phyloP scores from a whole-genome alignment of 2,113 vertebrate species.

The Notothenia rossii region DNA sequence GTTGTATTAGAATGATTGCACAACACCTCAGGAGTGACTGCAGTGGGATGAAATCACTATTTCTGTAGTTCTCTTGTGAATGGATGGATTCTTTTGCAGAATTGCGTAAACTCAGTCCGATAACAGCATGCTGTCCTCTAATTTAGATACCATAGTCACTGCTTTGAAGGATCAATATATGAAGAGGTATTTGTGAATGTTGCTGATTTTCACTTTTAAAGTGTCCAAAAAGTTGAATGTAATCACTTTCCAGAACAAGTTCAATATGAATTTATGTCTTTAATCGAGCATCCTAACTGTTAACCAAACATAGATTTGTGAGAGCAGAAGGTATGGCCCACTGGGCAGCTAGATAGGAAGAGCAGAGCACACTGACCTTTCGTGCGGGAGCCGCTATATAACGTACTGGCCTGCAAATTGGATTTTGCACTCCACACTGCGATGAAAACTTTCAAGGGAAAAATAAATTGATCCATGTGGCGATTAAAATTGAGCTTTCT shows the following conservation, averaged over 20 bases:
- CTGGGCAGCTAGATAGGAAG: constrained; percentile 31
- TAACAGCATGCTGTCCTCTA: constrained; percentile 7
- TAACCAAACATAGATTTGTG: constrained; percentile 35
- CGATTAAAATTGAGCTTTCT: constrained; percentile 62
- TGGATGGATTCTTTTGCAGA: constrained; percentile 11
- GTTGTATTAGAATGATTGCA: constrained; percentile 37
- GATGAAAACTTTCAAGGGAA: constrained; percentile 55
- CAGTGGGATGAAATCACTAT: constrained; percentile 8
- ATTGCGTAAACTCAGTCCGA: constrained; percentile 8
- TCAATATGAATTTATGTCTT: not conserved
- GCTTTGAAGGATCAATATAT: constrained; percentile 14
- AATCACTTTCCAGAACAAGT: not conserved
- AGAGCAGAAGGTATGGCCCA: not conserved
- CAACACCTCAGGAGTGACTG: constrained; percentile 12
- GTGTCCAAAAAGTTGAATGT: constrained; percentile 3
- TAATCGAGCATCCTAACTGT: constrained; percentile 5
- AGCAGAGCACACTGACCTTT: constrained; percentile 66
- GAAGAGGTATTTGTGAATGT: not conserved
- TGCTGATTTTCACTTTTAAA: constrained; percentile 4
- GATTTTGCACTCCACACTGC: constrained; percentile 55
- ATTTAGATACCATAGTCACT: constrained; percentile 5
- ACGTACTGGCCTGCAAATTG: constrained; percentile 55
- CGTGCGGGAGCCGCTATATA: constrained; percentile 40
- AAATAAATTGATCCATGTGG: constrained; percentile 57
- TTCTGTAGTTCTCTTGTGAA: constrained; percentile 25